Base-by-base conservation (phyloP, 2,888 invertebrate genomes). In the Papilio elwesi region DNA sequence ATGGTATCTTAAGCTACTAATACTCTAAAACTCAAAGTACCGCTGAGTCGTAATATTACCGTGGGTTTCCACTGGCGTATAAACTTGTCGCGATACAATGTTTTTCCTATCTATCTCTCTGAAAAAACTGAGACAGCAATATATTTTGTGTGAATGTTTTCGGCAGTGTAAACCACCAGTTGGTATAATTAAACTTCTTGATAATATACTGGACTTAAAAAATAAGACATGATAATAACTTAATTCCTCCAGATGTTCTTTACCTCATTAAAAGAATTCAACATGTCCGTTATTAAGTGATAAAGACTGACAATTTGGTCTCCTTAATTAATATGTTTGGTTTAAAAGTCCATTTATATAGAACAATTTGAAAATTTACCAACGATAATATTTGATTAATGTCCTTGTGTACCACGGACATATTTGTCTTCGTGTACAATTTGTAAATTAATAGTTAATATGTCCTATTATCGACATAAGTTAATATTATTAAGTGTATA, bases 401-500 rank as follows among this genome's bases (percentile, higher is more conserved):
- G 9, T 10, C 43, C 59, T 15, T 38, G 59, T 62, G 9, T 62
- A 55, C 48, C 55, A 68, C 11, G 47, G 26, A 47, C 16, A 47
- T 67, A 49, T 68, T 68, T 68, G 47, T 68, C 26, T 55, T 13
- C 11, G n/a, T 1, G 57, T 65, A 49, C 57, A 70, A 70, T 70
- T 65, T 70, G 8, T 11, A 71, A 71, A 67, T 67, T 11, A 36
- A 55, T 47, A 53, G 53, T 68, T 64, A 49, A 57, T 6, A 15
- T 64, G 36, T 13, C 16, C 55, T 43, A 64, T 64, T 53, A 68
- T 64, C 63, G 48, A 6, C 48, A 48, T 63, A 52, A 52, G 55
- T 64, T 68, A 63, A 52, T 63, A 64, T 51, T 64, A 49, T 48
- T 63, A 52, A 57, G 64, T 68, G 52, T 68, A 73, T 64, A 68